phyloP scores from a whole-genome alignment of 2,797 vertebrate genomes.

The Crocodylus rhombifer region DNA sequence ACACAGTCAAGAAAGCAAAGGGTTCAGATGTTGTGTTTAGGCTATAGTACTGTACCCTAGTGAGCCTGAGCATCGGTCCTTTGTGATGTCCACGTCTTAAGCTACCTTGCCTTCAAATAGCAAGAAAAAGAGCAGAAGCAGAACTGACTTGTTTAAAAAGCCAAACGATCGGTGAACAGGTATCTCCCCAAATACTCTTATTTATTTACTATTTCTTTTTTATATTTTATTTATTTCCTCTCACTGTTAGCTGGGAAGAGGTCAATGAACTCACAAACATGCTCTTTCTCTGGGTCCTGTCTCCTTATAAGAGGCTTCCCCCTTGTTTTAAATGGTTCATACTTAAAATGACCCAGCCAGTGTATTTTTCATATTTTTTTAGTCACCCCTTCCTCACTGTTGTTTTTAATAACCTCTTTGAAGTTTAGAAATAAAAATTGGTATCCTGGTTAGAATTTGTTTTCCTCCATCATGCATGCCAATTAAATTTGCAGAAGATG shows the following conservation, averaged over 20 bases:
- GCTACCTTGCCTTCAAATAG: neutral
- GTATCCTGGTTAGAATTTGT: constrained; percentile 30
- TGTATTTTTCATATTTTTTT: neutral
- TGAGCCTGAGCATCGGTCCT: neutral
- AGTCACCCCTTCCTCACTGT: constrained; percentile 24
- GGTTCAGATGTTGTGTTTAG: neutral
- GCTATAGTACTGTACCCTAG: neutral
- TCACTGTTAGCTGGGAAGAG: neutral
- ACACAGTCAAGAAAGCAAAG: neutral
- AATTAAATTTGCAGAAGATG: constrained; percentile 46
- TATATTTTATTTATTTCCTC: neutral
- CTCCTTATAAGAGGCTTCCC: constrained; percentile 7
- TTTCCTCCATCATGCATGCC: neutral
- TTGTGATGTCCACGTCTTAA: neutral
- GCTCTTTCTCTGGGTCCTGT: neutral
- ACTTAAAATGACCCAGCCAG: constrained; percentile 19
- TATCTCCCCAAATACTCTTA: neutral
- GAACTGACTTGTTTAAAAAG: neutral
- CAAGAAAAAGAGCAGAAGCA: neutral
- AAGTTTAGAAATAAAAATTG: constrained; percentile 38
- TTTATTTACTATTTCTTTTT: neutral
- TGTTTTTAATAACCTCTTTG: constrained; percentile 47
- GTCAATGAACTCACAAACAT: constrained; percentile 9
- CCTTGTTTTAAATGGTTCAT: neutral
- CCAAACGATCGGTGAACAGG: neutral